These are phyloP conservation scores for Cataglyphis albicans DNA, from an alignment of 2,888 invertebrate species.

Conservation along the genomic window DNA sequence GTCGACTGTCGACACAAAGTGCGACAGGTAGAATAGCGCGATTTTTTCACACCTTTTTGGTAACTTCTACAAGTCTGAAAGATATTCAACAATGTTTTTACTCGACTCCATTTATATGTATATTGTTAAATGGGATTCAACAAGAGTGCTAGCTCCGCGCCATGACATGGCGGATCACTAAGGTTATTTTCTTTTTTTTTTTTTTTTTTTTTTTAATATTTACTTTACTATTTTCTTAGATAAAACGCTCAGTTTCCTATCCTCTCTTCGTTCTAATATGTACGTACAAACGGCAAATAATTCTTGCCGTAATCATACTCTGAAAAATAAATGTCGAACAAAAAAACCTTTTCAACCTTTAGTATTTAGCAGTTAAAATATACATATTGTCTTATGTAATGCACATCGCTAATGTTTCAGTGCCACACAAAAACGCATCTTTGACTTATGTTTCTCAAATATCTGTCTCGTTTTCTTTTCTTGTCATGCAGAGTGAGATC, in stretches of 20 bases:
- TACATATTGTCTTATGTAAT: slow-evolving; percentile 51
- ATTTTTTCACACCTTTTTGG: slow-evolving; percentile 42
- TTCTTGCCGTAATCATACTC: slow-evolving; percentile 44
- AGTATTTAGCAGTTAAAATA: slow-evolving; percentile 44
- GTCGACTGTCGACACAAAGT: background rate
- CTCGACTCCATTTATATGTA: slow-evolving; percentile 61
- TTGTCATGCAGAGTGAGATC: background rate
- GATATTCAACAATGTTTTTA: slow-evolving; percentile 78
- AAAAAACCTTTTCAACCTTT: slow-evolving; percentile 23
- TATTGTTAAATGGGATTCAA: slow-evolving; percentile 70
- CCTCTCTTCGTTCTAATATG: slow-evolving; percentile 29
- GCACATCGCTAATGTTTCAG: slow-evolving; percentile 44
- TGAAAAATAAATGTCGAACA: slow-evolving; percentile 33
- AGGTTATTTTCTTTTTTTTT: slow-evolving; percentile 40
- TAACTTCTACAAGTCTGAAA: slow-evolving; percentile 73
- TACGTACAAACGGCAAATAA: slow-evolving; percentile 21
- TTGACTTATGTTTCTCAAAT: slow-evolving; percentile 30
- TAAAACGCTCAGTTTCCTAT: slow-evolving; percentile 19
- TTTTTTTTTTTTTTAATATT: slow-evolving; percentile 44
- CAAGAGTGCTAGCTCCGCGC: slow-evolving; percentile 68
- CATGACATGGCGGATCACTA: slow-evolving; percentile 56
- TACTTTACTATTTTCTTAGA: slow-evolving; percentile 34
- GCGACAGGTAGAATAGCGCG: background rate
- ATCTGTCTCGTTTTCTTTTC: background rate
- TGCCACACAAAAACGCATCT: slow-evolving; percentile 34